Evolutionary conservation across 2,888 invertebrate genomes (phyloP).

Genomic region (Nomada ruficornis): DNA sequence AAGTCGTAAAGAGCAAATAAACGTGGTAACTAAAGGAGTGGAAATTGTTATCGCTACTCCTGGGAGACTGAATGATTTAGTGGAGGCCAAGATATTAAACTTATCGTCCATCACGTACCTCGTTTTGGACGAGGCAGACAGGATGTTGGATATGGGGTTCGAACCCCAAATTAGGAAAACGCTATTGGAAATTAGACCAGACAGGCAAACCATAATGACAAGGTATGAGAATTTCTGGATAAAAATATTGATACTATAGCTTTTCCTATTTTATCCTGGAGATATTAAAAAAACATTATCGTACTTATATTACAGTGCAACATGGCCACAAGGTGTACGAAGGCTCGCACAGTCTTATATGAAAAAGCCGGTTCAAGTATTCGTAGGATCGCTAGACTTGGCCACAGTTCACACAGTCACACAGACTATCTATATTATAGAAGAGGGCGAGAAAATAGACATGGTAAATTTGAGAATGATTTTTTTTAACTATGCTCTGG

Average conservation of each 20-base stretch:
- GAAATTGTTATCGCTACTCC: slow-evolving; percentile 98
- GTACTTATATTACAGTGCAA: slow-evolving; percentile 87
- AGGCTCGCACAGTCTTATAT: slow-evolving; percentile 94
- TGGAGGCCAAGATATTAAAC: slow-evolving; percentile 88
- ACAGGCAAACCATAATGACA: slow-evolving; percentile 98
- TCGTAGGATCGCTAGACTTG: slow-evolving; percentile 94
- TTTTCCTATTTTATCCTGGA: neutral
- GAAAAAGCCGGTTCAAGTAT: slow-evolving; percentile 95
- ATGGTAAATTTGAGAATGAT: slow-evolving; percentile 83
- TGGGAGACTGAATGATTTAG: slow-evolving; percentile 96
- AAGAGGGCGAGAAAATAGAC: slow-evolving; percentile 89
- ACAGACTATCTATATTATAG: slow-evolving; percentile 91
- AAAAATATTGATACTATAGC: neutral
- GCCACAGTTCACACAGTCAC: slow-evolving; percentile 95
- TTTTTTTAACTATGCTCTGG: neutral
- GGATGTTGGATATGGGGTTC: slow-evolving; percentile 95
- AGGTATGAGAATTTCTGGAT: slow-evolving; percentile 84
- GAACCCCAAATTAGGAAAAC: slow-evolving; percentile 95
- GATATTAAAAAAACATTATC: neutral
- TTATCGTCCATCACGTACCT: slow-evolving; percentile 93
- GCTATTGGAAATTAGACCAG: slow-evolving; percentile 92
- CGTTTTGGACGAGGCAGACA: slow-evolving; percentile 96
- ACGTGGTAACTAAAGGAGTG: slow-evolving; percentile 90
- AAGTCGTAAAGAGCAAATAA: slow-evolving; percentile 91
- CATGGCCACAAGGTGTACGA: slow-evolving; percentile 96